Evolutionary conservation across 2,888 invertebrate species (phyloP), one percentile per base, ranked within the genome.

Genomic region (Pollenia labialis): DNA sequence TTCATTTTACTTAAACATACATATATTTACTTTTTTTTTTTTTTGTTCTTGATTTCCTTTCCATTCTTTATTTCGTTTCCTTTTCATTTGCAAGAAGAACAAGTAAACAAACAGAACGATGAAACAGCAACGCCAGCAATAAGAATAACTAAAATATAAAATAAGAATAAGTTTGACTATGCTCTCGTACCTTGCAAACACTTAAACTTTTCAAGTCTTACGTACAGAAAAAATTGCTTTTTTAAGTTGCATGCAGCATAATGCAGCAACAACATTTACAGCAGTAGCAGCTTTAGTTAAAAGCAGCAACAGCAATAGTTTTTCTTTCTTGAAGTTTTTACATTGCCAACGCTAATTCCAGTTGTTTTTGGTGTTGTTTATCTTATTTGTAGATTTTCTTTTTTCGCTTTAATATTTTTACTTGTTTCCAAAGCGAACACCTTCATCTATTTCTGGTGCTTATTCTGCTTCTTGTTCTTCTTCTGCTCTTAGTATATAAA

Each of bases 261-360:
- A 48, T 62, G 71, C 71, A 71, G 48, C 58, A 79, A 14, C 14
- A 7, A 58, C 60, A 77, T 16, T 42, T 44, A 64, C 62, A 48
- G n/a, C n/a, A 32, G 23, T 14, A 52, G 44, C 64, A 46, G 14
- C 18, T 48, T 18, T 44, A 71, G 54, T 64, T 6, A 62, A 14
- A 64, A 56, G 23, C 40, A 77, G 12, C 62, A 48, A 12, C 44
- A 50, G 62, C 42, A 48, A 46, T 60, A 68, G 14, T 75, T 84
- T 72, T 79, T 50, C 16, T 40, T 84, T 84, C 42, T 74, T 32
- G 8, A 60, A 40, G 58, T 79, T 74, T 23, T 68, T 48, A 46
- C 72, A n/a, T 72, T 76, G 48, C 87, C 77, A 84, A 56, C 87
- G 87, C 84, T 87, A 87, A 87, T 84, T 87, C 84, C 60, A 74